A percentile compares a stretch with the other conserved stretches of the same genome.
Conservation (phyloP, 2,113 vertebrate species). For the Apodemus speciosus region DNA sequence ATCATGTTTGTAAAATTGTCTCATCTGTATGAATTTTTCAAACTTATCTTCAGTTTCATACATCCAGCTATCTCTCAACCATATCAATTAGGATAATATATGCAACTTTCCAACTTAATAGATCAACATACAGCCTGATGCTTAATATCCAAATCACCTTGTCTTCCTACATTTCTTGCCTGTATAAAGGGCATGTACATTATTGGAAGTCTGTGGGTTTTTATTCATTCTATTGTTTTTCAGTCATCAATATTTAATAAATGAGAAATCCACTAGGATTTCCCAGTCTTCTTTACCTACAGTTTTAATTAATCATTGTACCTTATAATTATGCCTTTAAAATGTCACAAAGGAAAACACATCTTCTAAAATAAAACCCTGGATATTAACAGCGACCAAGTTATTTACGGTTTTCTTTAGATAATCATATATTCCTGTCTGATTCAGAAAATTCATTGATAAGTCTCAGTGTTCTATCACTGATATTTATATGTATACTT, state of each 20-base stretch:
- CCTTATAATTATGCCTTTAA: background rate
- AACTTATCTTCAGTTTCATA: background rate
- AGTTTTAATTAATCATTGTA: background rate
- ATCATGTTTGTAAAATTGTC: background rate
- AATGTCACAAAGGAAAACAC: background rate
- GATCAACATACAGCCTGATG: background rate
- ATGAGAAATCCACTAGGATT: background rate
- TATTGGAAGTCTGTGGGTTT: background rate
- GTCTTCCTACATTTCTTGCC: background rate
- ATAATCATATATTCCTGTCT: background rate
- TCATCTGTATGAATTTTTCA: background rate
- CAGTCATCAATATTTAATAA: background rate
- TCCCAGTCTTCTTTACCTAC: background rate
- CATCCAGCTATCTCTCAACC: background rate
- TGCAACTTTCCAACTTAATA: background rate
- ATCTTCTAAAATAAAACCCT: background rate
- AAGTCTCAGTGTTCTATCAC: background rate
- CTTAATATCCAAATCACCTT: background rate
- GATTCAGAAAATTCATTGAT: fast-evolving
- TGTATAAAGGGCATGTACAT: background rate
- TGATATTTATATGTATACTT: background rate
- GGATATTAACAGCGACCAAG: background rate
- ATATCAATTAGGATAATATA: background rate
- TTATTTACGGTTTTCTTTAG: background rate
- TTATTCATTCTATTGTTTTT: background rate